Evolutionary conservation across 2,113 vertebrate species (phyloP).

Genomic region (Hydrolagus affinis): DNA sequence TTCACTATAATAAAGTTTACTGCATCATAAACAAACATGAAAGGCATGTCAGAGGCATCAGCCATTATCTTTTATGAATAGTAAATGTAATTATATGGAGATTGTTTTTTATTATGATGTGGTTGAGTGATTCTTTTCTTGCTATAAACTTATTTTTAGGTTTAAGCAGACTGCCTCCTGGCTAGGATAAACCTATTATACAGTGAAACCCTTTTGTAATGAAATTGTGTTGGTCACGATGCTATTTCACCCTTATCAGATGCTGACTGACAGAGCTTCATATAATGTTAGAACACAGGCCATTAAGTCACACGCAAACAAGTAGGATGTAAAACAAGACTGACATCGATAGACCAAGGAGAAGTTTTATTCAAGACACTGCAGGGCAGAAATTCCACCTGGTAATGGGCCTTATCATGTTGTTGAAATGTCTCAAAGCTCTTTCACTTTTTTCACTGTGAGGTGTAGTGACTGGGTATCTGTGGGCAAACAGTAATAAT

Average conservation of each 20-base stretch:
- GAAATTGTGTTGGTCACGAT: background rate
- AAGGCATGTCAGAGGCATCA: background rate
- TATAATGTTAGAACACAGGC: background rate
- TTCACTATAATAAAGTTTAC: constrained; percentile 6
- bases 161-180: background rate
- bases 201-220: background rate
- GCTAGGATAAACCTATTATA: background rate
- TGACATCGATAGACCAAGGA: background rate
- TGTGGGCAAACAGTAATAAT: too few relatives aligned
- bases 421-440: too few relatives aligned
- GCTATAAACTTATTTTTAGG: background rate
- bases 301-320: background rate
- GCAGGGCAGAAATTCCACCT: too few relatives aligned
- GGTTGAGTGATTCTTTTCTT: too few relatives aligned
- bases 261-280: background rate
- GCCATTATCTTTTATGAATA: background rate
- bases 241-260: background rate
- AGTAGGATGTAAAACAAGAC: background rate
- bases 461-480: too few relatives aligned
- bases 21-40: constrained; percentile 21
- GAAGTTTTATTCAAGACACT: background rate
- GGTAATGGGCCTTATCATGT: too few relatives aligned
- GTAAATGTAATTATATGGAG: background rate
- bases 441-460: too few relatives aligned
- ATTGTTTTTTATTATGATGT: constrained; percentile 4